Conservation (phyloP, 2,888 invertebrate species). For the Spisula solida region DNA sequence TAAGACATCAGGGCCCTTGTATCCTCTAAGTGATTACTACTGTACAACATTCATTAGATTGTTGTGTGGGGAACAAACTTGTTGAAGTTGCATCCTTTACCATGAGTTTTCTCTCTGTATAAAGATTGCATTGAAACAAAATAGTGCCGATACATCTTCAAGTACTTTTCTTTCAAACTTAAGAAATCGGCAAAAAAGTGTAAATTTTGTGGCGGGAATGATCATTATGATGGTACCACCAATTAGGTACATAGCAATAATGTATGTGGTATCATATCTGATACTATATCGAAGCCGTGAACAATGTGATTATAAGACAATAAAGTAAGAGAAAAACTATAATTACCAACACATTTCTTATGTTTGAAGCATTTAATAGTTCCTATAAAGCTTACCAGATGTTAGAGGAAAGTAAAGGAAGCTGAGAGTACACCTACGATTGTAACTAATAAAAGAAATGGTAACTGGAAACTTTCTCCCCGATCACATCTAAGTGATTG, state of each 20-base stretch:
- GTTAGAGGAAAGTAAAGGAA: background rate
- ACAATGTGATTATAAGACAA: conserved; percentile 24
- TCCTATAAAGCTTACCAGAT: background rate
- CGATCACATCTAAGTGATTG: conserved; percentile 2
- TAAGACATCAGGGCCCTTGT: no score
- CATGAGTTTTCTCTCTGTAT: background rate
- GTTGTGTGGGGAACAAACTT: background rate
- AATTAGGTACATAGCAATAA: conserved; percentile 25
- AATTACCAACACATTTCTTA: conserved; percentile 15
- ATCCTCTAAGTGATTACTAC: no score
- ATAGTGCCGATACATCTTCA: background rate
- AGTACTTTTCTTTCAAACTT: background rate
- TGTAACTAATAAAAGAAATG: background rate
- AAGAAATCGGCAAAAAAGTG: conserved; percentile 3
- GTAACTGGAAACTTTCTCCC: background rate
- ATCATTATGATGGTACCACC: background rate
- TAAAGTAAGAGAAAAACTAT: background rate
- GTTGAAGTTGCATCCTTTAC: background rate
- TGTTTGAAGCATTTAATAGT: conserved; percentile 23
- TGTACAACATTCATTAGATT: no score
- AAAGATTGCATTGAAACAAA: background rate
- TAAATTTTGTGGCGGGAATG: background rate
- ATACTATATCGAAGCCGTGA: conserved; percentile 16
- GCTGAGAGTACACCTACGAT: background rate
- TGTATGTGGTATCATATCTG: background rate